These are phyloP conservation scores for Alcedo quadribrachys DNA, from an alignment of 2,797 vertebrate genomes.

Conservation along the genomic window DNA sequence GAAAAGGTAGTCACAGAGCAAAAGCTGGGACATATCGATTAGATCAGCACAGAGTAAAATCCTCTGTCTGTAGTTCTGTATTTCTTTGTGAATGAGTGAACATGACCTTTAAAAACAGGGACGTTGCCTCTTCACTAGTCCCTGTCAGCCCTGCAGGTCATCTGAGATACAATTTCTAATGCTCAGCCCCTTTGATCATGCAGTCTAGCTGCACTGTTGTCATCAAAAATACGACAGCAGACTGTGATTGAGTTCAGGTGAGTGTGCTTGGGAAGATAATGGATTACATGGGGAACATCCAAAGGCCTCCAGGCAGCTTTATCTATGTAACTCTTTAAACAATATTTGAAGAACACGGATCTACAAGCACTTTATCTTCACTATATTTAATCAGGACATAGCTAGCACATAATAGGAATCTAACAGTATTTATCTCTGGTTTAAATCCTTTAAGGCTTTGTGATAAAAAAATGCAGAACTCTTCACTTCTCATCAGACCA, in stretches of 20 bases:
- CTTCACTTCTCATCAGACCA: neutral
- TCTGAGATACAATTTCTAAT: neutral
- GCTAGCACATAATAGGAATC: neutral
- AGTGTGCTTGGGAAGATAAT: neutral
- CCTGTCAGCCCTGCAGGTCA: neutral
- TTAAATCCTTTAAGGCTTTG: neutral
- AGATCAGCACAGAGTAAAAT: neutral
- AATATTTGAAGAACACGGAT: neutral
- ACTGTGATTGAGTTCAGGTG: neutral
- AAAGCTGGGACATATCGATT: neutral
- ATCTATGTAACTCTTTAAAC: neutral
- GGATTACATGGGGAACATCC: neutral
- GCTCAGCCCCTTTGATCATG: neutral
- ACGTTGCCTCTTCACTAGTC: neutral
- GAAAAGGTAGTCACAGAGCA: neutral
- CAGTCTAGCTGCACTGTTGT: neutral
- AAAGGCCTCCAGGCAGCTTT: neutral
- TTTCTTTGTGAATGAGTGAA: neutral
- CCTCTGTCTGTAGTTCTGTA: neutral
- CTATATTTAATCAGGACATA: neutral
- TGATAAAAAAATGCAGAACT: neutral
- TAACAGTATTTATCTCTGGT: neutral
- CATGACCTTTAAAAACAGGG: neutral
- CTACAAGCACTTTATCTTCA: neutral
- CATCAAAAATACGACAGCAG: neutral